Conservation (phyloP, 2,113 vertebrate genomes). For the Zosterops borbonicus region DNA sequence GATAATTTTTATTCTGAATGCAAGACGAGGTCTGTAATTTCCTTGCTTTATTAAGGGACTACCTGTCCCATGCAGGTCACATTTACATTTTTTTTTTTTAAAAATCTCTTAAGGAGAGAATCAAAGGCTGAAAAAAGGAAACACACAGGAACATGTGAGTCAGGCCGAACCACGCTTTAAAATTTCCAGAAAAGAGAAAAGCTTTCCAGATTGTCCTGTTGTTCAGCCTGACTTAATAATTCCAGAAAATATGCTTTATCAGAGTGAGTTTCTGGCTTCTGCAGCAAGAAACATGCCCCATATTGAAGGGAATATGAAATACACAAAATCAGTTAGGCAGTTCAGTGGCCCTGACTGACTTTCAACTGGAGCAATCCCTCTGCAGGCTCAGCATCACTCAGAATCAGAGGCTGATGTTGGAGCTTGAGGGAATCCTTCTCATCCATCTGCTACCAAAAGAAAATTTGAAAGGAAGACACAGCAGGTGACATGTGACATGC, state of each 20-base stretch:
- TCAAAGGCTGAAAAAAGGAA: not conserved
- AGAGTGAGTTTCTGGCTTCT: not conserved
- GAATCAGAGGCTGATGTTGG: not conserved
- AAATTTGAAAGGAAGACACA: not conserved
- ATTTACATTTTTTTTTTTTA: not conserved
- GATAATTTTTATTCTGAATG: not conserved
- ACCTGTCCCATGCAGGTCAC: not conserved
- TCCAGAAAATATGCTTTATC: not conserved
- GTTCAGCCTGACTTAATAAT: not conserved
- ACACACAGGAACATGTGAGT: not conserved
- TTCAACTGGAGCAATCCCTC: not conserved
- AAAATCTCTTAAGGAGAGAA: not conserved
- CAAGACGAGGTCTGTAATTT: not conserved
- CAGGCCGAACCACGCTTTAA: not conserved
- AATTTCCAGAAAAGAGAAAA: not conserved
- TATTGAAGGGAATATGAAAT: not conserved
- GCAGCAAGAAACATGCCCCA: not conserved
- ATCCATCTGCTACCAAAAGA: not conserved
- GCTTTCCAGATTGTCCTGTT: not conserved
- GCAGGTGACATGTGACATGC: not conserved
- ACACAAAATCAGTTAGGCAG: fast-evolving
- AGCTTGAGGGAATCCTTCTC: not conserved
- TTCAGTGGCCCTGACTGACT: not conserved
- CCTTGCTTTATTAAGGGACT: not conserved
- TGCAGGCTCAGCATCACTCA: not conserved